Evolutionary conservation across 2,888 invertebrate genomes (phyloP), one percentile per base, ranked within the genome.

Genomic region (Neuroscelio doddi): DNA sequence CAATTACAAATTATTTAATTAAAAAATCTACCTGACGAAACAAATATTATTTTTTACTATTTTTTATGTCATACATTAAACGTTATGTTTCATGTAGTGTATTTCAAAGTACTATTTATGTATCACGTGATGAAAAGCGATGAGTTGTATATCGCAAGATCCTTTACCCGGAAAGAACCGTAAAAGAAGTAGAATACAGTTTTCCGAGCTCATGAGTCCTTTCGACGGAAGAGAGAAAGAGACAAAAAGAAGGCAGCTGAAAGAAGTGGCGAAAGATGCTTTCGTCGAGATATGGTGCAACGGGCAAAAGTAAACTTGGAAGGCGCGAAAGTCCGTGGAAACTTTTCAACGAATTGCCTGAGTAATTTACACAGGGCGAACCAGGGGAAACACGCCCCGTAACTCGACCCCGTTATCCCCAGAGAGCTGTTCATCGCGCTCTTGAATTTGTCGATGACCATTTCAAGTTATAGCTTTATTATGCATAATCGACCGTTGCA

Each of bases 391-490:
- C n/a, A n/a, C n/a, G n/a, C n/a, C n/a, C n/a, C n/a, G 39, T 9
- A 17, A 27, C 30, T 34, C 29, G 46, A 17, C 5, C 9, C 24
- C 14, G 46, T 42, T 34, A 21, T 46, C 59, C 64, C 44, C 15
- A 9, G 58, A 36, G 64, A 52, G 45, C 47, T 15, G 14, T 52
- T 12, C 15, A 30, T 24, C 39, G 10, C 39, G 44, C 50, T 27
- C 16, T 41, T 44, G 42, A 52, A 56, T 30, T 55, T 47, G 52
- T 55, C 59, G 62, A 59, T 57, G 58, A 53, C 56, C 56, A 24
- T 45, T 44, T 45, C 63, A 26, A 59, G 50, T 63, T 56, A 69
- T 69, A 32, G 59, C 52, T 58, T 51, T 68, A 68, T 65, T 62
- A 68, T 58, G 56, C 64, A 44, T 53, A 47, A 57, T 53, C 30